Percentiles rank a stretch among this genome's conserved stretches.
Evolutionary conservation across 1,140 invertebrate genomes (phyloP).

Genomic region (Pseudomyrmex flavicornis): DNA sequence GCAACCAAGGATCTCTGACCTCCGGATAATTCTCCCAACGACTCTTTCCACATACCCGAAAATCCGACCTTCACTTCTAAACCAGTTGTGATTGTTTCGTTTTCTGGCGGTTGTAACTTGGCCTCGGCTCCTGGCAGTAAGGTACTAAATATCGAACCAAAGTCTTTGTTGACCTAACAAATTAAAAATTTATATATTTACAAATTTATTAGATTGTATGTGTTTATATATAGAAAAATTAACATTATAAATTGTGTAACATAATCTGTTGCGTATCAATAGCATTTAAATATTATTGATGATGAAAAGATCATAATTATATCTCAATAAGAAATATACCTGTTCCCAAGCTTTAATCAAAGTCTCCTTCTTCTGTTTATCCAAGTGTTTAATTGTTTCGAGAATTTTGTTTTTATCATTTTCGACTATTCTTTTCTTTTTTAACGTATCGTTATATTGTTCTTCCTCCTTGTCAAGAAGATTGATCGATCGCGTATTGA

Average conservation of each 20-base stretch:
- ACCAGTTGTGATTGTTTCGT: constrained; percentile 92
- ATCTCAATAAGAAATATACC: constrained; percentile 72
- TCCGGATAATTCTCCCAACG: constrained; percentile 97
- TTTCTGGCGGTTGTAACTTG: constrained; percentile 91
- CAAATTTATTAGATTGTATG: too few species aligned
- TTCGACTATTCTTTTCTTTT: constrained; percentile 94
- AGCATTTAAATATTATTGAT: too few species aligned
- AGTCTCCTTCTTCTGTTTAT: constrained; percentile 94
- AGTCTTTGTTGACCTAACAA: constrained; percentile 92
- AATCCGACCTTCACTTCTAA: constrained; percentile 97
- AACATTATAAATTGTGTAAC: too few species aligned
- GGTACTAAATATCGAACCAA: constrained; percentile 97
- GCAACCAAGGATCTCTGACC: constrained; percentile 98
- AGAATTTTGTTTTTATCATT: constrained; percentile 94
- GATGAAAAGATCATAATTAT: not conserved
- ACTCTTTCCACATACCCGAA: constrained; percentile 98
- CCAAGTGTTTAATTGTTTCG: constrained; percentile 93
- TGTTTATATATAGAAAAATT: too few species aligned
- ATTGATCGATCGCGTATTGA: constrained; percentile 95
- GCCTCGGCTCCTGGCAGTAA: constrained; percentile 96
- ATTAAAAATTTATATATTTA: constrained; percentile 1
- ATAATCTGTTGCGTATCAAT: too few species aligned
- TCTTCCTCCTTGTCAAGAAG: constrained; percentile 95
- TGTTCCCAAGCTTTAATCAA: constrained; percentile 93
- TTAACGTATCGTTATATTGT: constrained; percentile 92